Base-by-base conservation (phyloP, 1,140 invertebrate species). In the Nasonia longicornis region DNA sequence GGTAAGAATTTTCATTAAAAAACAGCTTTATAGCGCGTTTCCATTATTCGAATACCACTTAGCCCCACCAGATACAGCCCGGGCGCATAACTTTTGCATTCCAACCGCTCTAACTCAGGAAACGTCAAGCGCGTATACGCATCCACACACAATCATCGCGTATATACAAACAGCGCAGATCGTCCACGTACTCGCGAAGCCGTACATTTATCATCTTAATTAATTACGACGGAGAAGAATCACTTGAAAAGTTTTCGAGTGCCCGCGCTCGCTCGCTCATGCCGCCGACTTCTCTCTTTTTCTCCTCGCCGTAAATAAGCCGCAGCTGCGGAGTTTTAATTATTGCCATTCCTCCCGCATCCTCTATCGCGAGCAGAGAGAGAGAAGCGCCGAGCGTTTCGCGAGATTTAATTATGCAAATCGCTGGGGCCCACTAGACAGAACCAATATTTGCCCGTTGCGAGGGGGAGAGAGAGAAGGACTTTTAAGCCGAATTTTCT, bases 241-340 rank as follows among this genome's bases (percentile, higher is more conserved):
- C 73, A 45, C 73, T 79, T 52, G 73, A 80, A 72, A 79, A 83
- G 52, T 83, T 83, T 42, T 69, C 45, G 42, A 83, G 78, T 14
- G 58, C 26, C 7, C 29, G 48, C 31, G 31, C 31, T 35, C 31
- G 31, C 20, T 71, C 64, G 79, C 52, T 66, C 71, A 72, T 80
- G 80, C 72, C 77, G 22, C 73, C 52, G 35, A 11, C 58, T 71
- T 75, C 77, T 35, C 72, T 71, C 77, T 48, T 67, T 81, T 64
- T 72, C 81, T 81, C 71, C 22, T 83, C 85, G 83, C 72, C 80
- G 86, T 87, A 89, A 90, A 89, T 88, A 89, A 85, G 81, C 83
- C 77, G 67, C 77, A 81, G 74, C 69, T 81, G 80, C 35, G 66
- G 81, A 85, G 63, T 85, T 86, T 86, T 86, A 86, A 85, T 86